A percentile compares a stretch with the other conserved stretches of the same genome.
Evolutionary conservation across 2,888 invertebrate genomes (phyloP).

Genomic region (Nasonia oneida): DNA sequence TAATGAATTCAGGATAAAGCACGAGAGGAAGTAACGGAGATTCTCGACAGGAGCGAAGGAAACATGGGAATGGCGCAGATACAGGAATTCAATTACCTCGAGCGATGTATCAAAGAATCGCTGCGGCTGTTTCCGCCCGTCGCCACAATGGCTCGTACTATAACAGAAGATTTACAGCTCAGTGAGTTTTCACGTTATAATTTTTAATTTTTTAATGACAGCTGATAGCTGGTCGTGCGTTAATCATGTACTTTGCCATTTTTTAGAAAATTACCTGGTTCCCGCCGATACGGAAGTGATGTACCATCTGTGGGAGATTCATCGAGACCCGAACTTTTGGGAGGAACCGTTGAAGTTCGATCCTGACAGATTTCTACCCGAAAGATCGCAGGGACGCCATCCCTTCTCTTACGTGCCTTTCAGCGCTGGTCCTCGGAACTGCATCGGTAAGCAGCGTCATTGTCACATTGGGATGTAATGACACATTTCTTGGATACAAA

Average conservation of each 20-base stretch:
- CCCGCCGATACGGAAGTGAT: slow-evolving; percentile 81
- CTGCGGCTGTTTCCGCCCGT: slow-evolving; percentile 85
- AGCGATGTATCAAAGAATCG: slow-evolving; percentile 86
- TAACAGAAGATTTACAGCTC: slow-evolving; percentile 80
- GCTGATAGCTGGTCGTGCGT: background rate
- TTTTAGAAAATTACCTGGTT: slow-evolving; percentile 79
- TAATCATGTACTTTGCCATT: background rate
- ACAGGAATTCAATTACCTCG: slow-evolving; percentile 84
- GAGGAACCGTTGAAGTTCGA: slow-evolving; percentile 84
- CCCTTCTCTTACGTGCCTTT: slow-evolving; percentile 85
- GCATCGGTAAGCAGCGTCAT: slow-evolving; percentile 81
- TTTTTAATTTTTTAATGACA: background rate
- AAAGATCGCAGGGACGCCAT: slow-evolving; percentile 80
- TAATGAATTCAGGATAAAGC: slow-evolving; percentile 63
- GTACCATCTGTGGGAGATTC: slow-evolving; percentile 80
- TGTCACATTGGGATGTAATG: too few relatives aligned
- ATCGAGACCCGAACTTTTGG: slow-evolving; percentile 83
- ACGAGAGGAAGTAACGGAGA: slow-evolving; percentile 73
- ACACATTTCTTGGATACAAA: background rate
- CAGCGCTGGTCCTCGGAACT: slow-evolving; percentile 86
- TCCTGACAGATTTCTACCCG: slow-evolving; percentile 85
- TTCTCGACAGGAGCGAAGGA: slow-evolving; percentile 79
- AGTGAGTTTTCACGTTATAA: slow-evolving; percentile 53
- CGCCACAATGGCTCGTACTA: slow-evolving; percentile 82
- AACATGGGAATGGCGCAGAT: slow-evolving; percentile 81